Base-by-base conservation (phyloP, 2,797 vertebrate genomes). In the Myiotriccus ornatus region DNA sequence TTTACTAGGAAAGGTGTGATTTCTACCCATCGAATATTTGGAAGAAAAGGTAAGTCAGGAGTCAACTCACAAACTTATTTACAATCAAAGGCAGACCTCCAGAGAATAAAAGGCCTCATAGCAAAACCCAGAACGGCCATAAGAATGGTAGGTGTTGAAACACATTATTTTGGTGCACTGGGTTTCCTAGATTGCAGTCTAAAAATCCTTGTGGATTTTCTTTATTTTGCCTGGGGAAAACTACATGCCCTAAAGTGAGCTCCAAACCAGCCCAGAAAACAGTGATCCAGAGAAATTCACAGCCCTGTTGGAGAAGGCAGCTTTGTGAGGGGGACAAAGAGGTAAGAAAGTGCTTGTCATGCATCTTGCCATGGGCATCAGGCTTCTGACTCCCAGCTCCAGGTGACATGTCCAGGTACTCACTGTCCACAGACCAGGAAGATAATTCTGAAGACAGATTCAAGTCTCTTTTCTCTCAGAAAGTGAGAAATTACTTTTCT, bases 251-350 rank as follows among this genome's bases (percentile, higher is more conserved):
- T 43, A 73, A 73, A 41, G 7, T 43, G 22, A 47, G 1, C 20
- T 82, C 25, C n/a, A 92, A 47, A 73, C 5, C 5, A 79, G 9
- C 3, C 27, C 17, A 8, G 20, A 47, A 86, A 84, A 3, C 8
- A 53, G 13, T 12, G 10, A 60, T 3, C 2, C 5, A 15, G 24
- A 49, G 37, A 94, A 60, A 49, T 34, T 57, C 17, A 55, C 13
- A 59, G 6, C 7, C 16, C 2, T 7, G 6, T 4, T 16, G 83
- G 25, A 62, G 11, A 34, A 78, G 14, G 7, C 8, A 74, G 10
- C 4, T 12, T 68, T 50, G 12, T 35, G 12, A 53, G 9, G 8
- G 2, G 7, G 1, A 24, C 0, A 0, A 68, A 81, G n/a, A 18
- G 3, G 3, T 9, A 30, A 43, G 32, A 56, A 52, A 4, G 8